Conservation (phyloP, 1,140 invertebrate genomes). For the Drosophila willistoni region DNA sequence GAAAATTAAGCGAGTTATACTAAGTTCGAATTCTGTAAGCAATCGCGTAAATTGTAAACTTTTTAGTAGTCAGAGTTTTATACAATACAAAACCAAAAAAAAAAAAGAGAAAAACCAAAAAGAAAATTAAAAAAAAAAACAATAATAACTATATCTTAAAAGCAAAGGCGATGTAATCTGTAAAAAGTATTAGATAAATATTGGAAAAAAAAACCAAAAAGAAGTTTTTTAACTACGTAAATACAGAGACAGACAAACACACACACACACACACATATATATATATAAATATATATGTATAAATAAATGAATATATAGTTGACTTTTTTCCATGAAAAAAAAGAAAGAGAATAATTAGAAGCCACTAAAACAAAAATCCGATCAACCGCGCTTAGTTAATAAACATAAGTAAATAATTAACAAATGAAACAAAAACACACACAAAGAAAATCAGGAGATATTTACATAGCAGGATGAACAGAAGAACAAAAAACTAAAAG, state of each 20-base stretch:
- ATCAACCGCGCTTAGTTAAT: conserved; percentile 32
- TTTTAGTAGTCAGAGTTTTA: conserved; percentile 68
- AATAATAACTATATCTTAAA: conserved; percentile 17
- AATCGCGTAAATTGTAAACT: conserved; percentile 68
- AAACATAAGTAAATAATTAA: neutral
- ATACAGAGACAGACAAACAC: conserved; percentile 16
- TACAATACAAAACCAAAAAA: conserved; percentile 34
- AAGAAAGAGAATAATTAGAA: neutral
- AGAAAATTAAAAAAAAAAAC: conserved; percentile 17
- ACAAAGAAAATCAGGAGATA: conserved; percentile 9
- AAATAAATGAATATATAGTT: conserved; percentile 39
- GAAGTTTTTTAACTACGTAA: conserved; percentile 60
- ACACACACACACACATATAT: conserved; percentile 14
- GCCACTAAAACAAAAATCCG: conserved; percentile 19
- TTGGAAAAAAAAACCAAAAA: neutral
- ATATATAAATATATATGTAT: conserved; percentile 11
- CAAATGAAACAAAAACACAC: neutral
- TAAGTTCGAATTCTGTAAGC: conserved; percentile 54
- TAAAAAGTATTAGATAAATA: conserved; percentile 41
- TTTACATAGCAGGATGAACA: conserved; percentile 1
- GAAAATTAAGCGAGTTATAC: conserved; percentile 23
- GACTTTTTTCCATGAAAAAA: conserved; percentile 56
- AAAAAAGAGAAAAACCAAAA: conserved; percentile 1
- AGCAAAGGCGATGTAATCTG: conserved; percentile 51
- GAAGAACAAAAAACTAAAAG: conserved; percentile 22